Base-by-base conservation (phyloP, 2,888 invertebrate species). In the Ectemnius cavifrons region DNA sequence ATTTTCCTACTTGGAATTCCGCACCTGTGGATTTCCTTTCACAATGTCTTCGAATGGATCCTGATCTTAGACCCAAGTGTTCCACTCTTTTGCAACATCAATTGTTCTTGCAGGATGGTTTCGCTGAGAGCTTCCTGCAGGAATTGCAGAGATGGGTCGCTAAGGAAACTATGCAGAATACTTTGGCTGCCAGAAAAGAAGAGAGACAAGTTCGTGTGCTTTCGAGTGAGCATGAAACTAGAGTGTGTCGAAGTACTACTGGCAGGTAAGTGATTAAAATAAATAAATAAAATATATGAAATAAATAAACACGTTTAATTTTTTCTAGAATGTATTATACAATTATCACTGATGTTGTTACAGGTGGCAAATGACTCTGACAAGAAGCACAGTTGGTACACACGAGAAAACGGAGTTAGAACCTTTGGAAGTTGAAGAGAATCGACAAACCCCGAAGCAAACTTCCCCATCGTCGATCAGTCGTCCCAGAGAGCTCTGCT, bases 21-120 rank as follows among this genome's bases (percentile, higher is more conserved):
- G 83, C 87, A 0, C 91, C 92, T 37, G 85, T 92, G 20, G 93
- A 94, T 63, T 91, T 94, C 71, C 89, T 94, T 2, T 91, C 92
- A 0, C 93, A 93, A 52, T 93, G 93, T 80, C 87, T 93, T 65
- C 91, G 93, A 72, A 94, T 95, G 89, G 95, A 95, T 87, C 95
- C 96, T 0, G 91, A 93, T 0, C 91, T 93, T 0, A 89, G 96
- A 1, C 94, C 95, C 0, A 92, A 92, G 0, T 94, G 95, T 23
- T 91, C 92, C 0, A 92, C 93, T 23, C 91, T 96, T n/a, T 90
- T 96, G 8, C 92, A 94, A 60, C 95, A 95, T 86, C 89, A 91
- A 73, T 94, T 94, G 84, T 96, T 96, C 88, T 92, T 92, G 1
- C 92, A 93, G 74, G 95, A 96, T 63, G 92, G 92, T 27, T 96